phyloP scores from a whole-genome alignment of 2,888 invertebrate genomes.

The Pollenia griseotomentosa region DNA sequence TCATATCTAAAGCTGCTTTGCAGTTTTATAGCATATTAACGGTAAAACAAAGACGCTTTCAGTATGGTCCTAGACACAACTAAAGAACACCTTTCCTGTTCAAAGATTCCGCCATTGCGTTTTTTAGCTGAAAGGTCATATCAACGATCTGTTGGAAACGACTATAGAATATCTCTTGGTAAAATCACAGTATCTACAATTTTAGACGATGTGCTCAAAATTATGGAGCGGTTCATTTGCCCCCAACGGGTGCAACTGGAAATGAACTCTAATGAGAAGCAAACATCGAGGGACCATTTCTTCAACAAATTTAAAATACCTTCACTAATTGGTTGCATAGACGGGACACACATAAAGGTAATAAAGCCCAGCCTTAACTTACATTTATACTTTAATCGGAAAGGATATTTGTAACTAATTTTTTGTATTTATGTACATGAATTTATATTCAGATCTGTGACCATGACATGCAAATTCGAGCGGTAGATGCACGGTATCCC shows the following conservation, averaged over 20 bases:
- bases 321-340: slow-evolving; percentile 23
- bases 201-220: slow-evolving; percentile 16
- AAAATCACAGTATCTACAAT: slow-evolving; percentile 50
- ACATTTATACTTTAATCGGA: slow-evolving; percentile 28
- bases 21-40: background rate
- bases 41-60: slow-evolving; percentile 2
- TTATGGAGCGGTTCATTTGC: too few species aligned
- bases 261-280: slow-evolving; percentile 23
- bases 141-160: slow-evolving; percentile 39
- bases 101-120: background rate
- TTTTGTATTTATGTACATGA: background rate
- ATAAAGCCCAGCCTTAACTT: slow-evolving; percentile 19
- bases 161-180: slow-evolving; percentile 16
- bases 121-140: slow-evolving; percentile 38
- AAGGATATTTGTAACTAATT: background rate
- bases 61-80: background rate
- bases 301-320: slow-evolving; percentile 6
- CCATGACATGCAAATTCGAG: slow-evolving; percentile 42
- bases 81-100: background rate
- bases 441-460: slow-evolving; percentile 19
- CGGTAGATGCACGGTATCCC: too few species aligned
- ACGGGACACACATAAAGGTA: slow-evolving; percentile 21
- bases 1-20: too few species aligned
- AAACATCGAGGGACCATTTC: slow-evolving; percentile 13
- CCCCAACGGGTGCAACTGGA: slow-evolving; percentile 22